Evolutionary conservation across 2,888 invertebrate species (phyloP).

Genomic region (Notodonta ziczac): DNA sequence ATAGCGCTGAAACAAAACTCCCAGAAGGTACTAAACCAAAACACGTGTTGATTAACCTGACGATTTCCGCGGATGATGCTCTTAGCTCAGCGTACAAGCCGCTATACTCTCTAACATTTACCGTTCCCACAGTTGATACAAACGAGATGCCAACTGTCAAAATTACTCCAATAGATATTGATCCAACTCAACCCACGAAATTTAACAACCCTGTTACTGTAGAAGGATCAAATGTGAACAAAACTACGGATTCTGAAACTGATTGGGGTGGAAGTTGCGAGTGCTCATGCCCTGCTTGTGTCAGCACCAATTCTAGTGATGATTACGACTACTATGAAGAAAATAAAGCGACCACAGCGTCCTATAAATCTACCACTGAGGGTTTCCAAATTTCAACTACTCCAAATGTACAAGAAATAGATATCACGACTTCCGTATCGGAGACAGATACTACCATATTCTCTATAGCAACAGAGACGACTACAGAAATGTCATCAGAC

Average conservation of each 20-base stretch:
- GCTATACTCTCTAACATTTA: constrained; percentile 91
- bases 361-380: constrained; percentile 21
- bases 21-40: constrained; percentile 76
- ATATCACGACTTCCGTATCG: constrained; percentile 29
- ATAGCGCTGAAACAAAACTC: constrained; percentile 61
- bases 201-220: constrained; percentile 75
- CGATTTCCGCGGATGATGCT: constrained; percentile 88
- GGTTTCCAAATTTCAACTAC: constrained; percentile 19
- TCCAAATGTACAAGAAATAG: constrained; percentile 35
- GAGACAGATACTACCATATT: constrained; percentile 15
- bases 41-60: constrained; percentile 92
- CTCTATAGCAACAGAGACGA: constrained; percentile 15
- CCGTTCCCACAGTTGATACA: constrained; percentile 87
- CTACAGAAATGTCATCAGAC: constrained; percentile 35
- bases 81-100: constrained; percentile 82
- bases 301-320: constrained; percentile 63
- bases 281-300: constrained; percentile 89
- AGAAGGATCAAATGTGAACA: constrained; percentile 57
- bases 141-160: constrained; percentile 83
- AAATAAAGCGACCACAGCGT: constrained; percentile 42
- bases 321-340: constrained; percentile 70
- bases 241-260: constrained; percentile 47
- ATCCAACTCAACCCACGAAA: constrained; percentile 70
- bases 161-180: constrained; percentile 78
- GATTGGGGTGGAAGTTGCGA: constrained; percentile 88